Conservation (phyloP, 2,113 vertebrate genomes). For the Trogon surrucura region DNA sequence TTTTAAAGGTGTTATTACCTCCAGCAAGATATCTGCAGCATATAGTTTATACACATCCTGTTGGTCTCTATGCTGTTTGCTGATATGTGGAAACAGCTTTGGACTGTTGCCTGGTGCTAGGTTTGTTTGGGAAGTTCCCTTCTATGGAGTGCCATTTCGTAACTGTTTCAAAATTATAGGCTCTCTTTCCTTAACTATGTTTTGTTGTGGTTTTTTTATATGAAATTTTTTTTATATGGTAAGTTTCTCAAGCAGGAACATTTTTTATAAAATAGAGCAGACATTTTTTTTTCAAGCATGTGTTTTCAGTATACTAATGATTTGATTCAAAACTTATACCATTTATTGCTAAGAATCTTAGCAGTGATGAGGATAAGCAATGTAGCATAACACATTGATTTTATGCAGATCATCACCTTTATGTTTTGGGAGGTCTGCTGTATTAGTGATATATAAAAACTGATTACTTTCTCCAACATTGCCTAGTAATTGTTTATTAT, state of each 20-base stretch:
- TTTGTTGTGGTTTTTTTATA: neutral
- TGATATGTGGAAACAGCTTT: neutral
- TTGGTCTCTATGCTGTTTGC: neutral
- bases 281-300: slow-evolving; percentile 13
- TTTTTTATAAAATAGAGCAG: neutral
- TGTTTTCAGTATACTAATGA: slow-evolving; percentile 44
- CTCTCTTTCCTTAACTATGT: neutral
- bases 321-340: slow-evolving; percentile 37
- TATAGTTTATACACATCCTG: neutral
- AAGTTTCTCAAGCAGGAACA: neutral
- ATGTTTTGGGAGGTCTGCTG: slow-evolving; percentile 92
- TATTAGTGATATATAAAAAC: slow-evolving; percentile 97
- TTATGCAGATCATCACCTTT: slow-evolving; percentile 98
- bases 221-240: neutral
- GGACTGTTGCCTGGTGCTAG: neutral
- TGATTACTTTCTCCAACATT: slow-evolving; percentile 93
- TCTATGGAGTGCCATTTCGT: neutral
- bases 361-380: slow-evolving; percentile 86
- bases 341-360: slow-evolving; percentile 68
- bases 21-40: neutral
- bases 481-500: slow-evolving; percentile 99
- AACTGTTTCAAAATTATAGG: neutral
- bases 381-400: slow-evolving; percentile 95
- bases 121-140: neutral
- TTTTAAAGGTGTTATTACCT: neutral